Base-by-base conservation (phyloP, 2,113 vertebrate genomes). In the Microcebus lehilahytsara region DNA sequence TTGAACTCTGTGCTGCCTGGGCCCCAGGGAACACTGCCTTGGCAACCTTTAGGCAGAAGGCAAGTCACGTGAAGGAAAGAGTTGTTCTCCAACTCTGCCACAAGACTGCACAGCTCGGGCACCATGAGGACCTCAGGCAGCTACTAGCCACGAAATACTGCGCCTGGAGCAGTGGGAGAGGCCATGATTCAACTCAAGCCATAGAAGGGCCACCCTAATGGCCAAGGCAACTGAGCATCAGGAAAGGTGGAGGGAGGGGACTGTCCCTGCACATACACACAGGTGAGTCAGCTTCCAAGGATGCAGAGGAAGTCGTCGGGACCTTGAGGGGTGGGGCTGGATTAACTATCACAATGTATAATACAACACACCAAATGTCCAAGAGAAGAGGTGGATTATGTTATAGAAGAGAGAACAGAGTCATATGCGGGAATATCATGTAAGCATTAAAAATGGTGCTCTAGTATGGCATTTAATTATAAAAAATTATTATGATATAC, bases 131-230 rank as follows among this genome's bases (percentile, higher is more conserved):
- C 27, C 19, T 9, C 46, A 14, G 30, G 53, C 30, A 85, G 42
- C 34, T 67, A 37, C n/a, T 1, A 17, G 51, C 49, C n/a, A 53
- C 46, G 83, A 56, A 34, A 85, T 40, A 5, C 78, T 60, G 49
- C 17, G 14, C 37, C n/a, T 71, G 32, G 40, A 89, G 32, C 66
- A n/a, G 51, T 5, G 11, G 14, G n/a, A 72, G 37, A 71, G 34
- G 46, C 14, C 13, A 8, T 9, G 40, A 9, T 13, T 51, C 58
- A 77, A 23, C 37, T n/a, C 8, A 17, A 17, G 34, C 13, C 56
- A 34, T 1, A 16, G 22, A 37, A 10, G n/a, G 19, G 83, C 51
- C 34, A 1, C 25, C 14, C 2, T 0, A 32, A 60, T 0, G 9
- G 56, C 37, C 19, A 20, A 74, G 5, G 46, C 17, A 9, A 2